Evolutionary conservation across 2,888 invertebrate genomes (phyloP), one percentile per base, ranked within the genome.

Genomic region (Patella pellucida): DNA sequence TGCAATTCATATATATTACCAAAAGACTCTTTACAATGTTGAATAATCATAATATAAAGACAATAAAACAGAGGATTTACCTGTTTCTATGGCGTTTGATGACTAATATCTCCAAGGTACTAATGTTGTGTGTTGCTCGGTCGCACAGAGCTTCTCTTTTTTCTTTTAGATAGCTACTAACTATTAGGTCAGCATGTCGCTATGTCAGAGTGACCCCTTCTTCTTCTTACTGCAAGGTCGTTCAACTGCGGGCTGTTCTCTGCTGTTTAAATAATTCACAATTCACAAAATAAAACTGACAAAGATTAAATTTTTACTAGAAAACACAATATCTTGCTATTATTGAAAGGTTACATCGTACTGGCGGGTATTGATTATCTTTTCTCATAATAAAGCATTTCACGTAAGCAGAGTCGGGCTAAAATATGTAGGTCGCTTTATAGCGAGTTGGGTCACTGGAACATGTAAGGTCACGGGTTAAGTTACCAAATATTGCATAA

Each of bases 391-490:
- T 62, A 62, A 19, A 23, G 62, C 62, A 62, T 50, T 72, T 56
- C 72, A 67, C 72, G 72, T 72, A 72, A 72, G 67, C 72, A 50
- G 52, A 56, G 72, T 62, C 72, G 50, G 72, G 62, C 23, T 27
- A 27, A 31, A 62, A 41, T 62, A 72, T 72, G 62, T 72, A 72
- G 72, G 72, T 72, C 72, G 62, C 50, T 41, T 72, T 41, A 54
- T n/a, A 62, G 56, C 56, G 67, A 56, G 72, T 27, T 56, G 62
- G 72, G 72, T 72, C 62, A 72, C 62, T 72, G 62, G 72, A 62
- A 31, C 72, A 72, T 62, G 50, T 72, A 62, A 72, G 72, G 72
- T 72, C 19, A 62, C 50, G 72, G 72, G 72, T 72, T 72, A 56
- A 72, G 62, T 67, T 72, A 62, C 23, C 62, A 62, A 62, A 62